Base-by-base conservation (phyloP, 2,113 vertebrate genomes). In the zebrafish (Danio rerio) region DNA sequence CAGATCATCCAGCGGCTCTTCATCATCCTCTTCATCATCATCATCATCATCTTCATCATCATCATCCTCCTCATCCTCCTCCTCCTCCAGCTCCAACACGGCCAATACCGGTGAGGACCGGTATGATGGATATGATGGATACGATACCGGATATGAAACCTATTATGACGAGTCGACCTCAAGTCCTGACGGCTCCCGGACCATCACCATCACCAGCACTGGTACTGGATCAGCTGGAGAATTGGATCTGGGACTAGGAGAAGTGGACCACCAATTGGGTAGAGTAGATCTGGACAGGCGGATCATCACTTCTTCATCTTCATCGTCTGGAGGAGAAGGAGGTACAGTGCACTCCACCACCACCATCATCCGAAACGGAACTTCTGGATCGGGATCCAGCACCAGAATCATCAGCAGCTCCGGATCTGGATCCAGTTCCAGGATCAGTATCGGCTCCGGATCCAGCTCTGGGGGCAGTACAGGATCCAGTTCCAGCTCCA, bases 101-200 rank as follows among this genome's bases (percentile, higher is more conserved):
- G 45, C 74, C 0, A 58, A 8, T 9, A 49, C 76, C 0, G 81
- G 43, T 0, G 82, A 80, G 6, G 87, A 86, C 45, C 12, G 84
- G 5, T 89, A 92, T 0, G 89, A 89, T 0, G 9, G 9, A 79
- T 92, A 93, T 3, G 90, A 91, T 9, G 4, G 0, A 58, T 91
- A 92, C 1, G 87, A 11, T 7, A 78, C 42, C 0, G 78, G 52
- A 85, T 93, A 93, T 12, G 89, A 89, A 0, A 55, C 10, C 12
- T 90, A 92, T 81, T 92, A 93, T 9, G 88, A 91, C 0, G 92
- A 93, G 77, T n/a, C 87, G 2, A 94, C 91, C 0, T 7, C 82
- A 0, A 4, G 59, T 0, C 91, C 94, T 0, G 90, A 87, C 0
- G 12, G 53, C 66, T 74, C 88, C 4, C 63, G 69, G 1, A 87